Base-by-base conservation (phyloP, 2,797 vertebrate species). In the Manis crassicaudata region DNA sequence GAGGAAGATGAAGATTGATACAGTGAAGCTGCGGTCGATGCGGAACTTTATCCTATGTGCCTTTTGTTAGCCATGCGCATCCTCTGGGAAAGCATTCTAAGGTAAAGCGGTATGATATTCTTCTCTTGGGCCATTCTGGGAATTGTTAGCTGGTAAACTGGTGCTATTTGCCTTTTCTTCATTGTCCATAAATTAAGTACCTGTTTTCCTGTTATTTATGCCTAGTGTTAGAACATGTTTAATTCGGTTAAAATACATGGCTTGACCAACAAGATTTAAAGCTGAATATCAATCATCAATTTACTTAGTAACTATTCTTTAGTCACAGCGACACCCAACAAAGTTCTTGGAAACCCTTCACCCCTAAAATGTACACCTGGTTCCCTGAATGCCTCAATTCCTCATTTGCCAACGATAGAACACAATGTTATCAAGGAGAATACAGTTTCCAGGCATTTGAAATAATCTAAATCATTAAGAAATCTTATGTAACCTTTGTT, bases 21-120 rank as follows among this genome's bases (percentile, higher is more conserved):
- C 7, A 52, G 2, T 7, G 37, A 65, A 54, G 20, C 32, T n/a
- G 0, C 11, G 43, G 8, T 32, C 23, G 0, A 37, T 7, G 4
- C 68, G 13, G 6, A 65, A 2, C 11, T 76, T 32, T 21, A 32
- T 9, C 7, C 23, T 83, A 62, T 9, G 88, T n/a, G 7, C 27
- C 9, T 88, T 63, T 7, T n/a, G 8, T 17, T 18, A 62, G 8
- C 4, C 27, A 9, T 20, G 20, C 29, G 52, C 12, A n/a, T 72
- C 3, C 20, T 32, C 27, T 46, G 21, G 6, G 32, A 77, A 65
- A 14, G 4, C 10, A 29, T 52, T 16, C 4, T 7, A 50, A 46
- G 20, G 70, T 13, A 54, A 58, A 54, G 17, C 13, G 52, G 6
- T 21, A 46, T 46, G 12, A 46, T 46, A 27, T 43, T 75, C 20